phyloP scores from a whole-genome alignment of 2,113 vertebrate genomes.

The Tragelaphus imberbis region DNA sequence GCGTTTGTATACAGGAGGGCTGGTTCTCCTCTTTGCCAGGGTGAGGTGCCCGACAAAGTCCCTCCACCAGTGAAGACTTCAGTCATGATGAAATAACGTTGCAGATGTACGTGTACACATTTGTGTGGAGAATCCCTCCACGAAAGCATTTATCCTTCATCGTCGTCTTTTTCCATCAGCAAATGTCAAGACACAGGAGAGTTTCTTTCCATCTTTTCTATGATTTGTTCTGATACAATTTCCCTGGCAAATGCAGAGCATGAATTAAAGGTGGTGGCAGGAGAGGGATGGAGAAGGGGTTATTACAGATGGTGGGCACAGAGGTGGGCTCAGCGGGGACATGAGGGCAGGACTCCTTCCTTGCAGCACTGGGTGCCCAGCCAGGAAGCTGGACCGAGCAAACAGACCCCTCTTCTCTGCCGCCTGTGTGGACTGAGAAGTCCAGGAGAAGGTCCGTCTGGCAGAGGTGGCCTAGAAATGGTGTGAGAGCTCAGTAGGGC shows the following conservation, averaged over 20 bases:
- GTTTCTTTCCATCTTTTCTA: neutral
- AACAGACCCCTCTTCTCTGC: neutral
- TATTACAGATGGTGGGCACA: fast-evolving
- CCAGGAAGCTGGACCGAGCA: neutral
- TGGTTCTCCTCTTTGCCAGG: neutral
- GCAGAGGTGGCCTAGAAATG: neutral
- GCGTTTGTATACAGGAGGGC: neutral
- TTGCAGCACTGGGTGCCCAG: fast-evolving
- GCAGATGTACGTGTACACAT: fast-evolving
- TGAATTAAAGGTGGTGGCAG: neutral
- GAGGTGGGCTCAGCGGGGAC: neutral
- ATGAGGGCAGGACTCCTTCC: fast-evolving
- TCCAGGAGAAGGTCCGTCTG: neutral
- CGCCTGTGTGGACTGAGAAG: neutral
- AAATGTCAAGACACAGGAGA: neutral
- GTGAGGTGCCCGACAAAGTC: neutral
- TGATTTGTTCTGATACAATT: neutral
- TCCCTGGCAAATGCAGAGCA: neutral
- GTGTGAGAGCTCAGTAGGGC: neutral
- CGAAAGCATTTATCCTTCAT: neutral
- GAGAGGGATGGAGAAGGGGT: neutral
- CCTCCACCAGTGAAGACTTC: neutral
- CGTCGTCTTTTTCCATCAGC: neutral
- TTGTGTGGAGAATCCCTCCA: neutral
- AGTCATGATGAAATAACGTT: neutral